These are phyloP conservation scores for Ailuropoda melanoleuca DNA, from an alignment of 2,113 vertebrate species.

Conservation along the genomic window DNA sequence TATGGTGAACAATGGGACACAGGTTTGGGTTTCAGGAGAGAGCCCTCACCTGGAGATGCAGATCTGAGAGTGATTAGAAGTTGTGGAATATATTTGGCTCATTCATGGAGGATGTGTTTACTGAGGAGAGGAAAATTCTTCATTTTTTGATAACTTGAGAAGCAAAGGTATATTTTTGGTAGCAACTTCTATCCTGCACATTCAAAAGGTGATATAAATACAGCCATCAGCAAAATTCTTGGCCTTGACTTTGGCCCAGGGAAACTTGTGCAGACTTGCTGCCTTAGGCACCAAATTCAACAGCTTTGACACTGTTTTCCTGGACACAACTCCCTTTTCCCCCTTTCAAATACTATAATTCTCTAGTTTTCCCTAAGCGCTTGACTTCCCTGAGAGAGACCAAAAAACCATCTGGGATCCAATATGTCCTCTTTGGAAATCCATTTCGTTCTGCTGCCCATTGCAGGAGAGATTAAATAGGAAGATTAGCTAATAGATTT, in stretches of 20 bases:
- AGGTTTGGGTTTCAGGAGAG: background rate
- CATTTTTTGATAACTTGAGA: background rate
- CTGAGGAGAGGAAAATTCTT: background rate
- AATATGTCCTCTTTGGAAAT: conserved; percentile 35
- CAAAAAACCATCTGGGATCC: background rate
- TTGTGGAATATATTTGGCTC: background rate
- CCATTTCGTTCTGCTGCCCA: background rate
- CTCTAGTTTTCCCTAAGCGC: background rate
- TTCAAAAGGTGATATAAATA: background rate
- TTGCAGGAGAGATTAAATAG: conserved; percentile 11
- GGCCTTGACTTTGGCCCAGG: background rate
- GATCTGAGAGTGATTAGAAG: background rate
- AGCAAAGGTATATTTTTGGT: background rate
- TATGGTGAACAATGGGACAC: too few species aligned
- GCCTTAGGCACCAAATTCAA: background rate
- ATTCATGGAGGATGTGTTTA: background rate
- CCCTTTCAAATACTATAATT: background rate
- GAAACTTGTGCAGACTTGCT: background rate
- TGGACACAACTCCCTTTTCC: background rate
- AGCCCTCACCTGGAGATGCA: background rate
- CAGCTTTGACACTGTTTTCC: background rate
- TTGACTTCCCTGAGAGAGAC: conserved; percentile 7
- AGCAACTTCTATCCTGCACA: background rate
- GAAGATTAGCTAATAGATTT: conserved; percentile 1
- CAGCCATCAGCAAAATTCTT: background rate